Conservation (phyloP, 1,140 invertebrate genomes). For the Metaphire vulgaris region DNA sequence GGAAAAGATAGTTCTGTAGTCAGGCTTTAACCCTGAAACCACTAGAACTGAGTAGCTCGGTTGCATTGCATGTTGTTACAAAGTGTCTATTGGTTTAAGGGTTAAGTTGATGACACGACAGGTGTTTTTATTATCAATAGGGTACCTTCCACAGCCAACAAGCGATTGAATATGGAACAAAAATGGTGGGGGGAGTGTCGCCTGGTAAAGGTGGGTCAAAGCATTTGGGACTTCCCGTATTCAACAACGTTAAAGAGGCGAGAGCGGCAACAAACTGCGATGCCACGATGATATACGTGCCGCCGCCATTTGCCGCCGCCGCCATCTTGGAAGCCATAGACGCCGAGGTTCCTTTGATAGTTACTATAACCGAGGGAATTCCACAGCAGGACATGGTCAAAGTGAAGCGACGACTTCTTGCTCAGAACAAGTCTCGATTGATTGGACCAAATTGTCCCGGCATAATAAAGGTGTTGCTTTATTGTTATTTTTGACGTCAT, state of each 20-base stretch:
- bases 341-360: constrained; percentile 92
- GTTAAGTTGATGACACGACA: too few relatives aligned
- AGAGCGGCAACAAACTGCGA: constrained; percentile 75
- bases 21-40: too few relatives aligned
- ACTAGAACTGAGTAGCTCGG: too few relatives aligned
- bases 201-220: constrained; percentile 90
- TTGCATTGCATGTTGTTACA: too few relatives aligned
- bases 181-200: constrained; percentile 93
- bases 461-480: constrained; percentile 95
- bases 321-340: constrained; percentile 94
- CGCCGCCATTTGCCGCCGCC: constrained; percentile 80
- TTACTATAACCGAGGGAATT: constrained; percentile 98
- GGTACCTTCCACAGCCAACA: constrained; percentile 72
- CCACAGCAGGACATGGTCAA: constrained; percentile 98
- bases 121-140: too few relatives aligned
- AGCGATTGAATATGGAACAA: constrained; percentile 96
- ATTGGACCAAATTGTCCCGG: constrained; percentile 98
- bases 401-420: constrained; percentile 80
- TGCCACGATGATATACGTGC: constrained; percentile 95
- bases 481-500: too few relatives aligned
- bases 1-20: too few relatives aligned
- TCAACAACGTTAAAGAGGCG: constrained; percentile 78
- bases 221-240: constrained; percentile 91
- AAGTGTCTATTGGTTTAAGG: too few relatives aligned
- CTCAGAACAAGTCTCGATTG: constrained; percentile 83